Conservation (phyloP, 2,113 vertebrate species). For the Myotis yumanensis region DNA sequence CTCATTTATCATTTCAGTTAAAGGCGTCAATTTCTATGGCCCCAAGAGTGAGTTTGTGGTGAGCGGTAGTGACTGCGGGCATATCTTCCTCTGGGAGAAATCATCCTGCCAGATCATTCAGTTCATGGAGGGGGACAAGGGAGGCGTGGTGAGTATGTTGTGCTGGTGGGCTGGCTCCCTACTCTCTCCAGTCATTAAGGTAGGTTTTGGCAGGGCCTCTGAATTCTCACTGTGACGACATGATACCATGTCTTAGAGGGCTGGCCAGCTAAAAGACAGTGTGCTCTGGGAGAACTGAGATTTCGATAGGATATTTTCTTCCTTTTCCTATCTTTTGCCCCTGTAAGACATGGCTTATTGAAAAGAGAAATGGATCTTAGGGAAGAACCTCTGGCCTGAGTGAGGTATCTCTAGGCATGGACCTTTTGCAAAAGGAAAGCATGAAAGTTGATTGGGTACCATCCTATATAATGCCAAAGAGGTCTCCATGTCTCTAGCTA, state of each 20-base stretch:
- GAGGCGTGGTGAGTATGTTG: slow-evolving; percentile 92
- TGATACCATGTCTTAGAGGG: not conserved
- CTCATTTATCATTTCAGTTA: slow-evolving; percentile 87
- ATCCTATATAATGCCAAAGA: not conserved
- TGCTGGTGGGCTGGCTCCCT: not conserved
- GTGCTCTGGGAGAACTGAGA: not conserved
- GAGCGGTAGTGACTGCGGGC: slow-evolving; percentile 97
- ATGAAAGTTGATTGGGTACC: not conserved
- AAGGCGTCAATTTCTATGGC: slow-evolving; percentile 97
- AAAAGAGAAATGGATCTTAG: slow-evolving; percentile 19
- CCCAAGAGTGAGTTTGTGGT: slow-evolving; percentile 96
- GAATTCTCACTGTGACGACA: not conserved
- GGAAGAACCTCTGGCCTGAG: not conserved
- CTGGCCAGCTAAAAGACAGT: not conserved
- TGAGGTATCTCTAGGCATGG: not conserved
- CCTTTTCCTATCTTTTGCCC: not conserved
- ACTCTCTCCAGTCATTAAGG: slow-evolving; percentile 27
- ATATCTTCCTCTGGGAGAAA: slow-evolving; percentile 98
- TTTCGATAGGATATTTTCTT: slow-evolving; percentile 1
- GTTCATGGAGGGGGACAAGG: slow-evolving; percentile 96
- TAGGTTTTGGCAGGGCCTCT: slow-evolving; percentile 9
- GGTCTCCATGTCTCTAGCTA: not conserved
- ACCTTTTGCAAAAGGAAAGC: slow-evolving; percentile 20
- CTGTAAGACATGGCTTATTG: not conserved
- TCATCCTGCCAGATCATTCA: slow-evolving; percentile 94